Conservation (phyloP, 2,113 vertebrate species). For the Egretta garzetta region DNA sequence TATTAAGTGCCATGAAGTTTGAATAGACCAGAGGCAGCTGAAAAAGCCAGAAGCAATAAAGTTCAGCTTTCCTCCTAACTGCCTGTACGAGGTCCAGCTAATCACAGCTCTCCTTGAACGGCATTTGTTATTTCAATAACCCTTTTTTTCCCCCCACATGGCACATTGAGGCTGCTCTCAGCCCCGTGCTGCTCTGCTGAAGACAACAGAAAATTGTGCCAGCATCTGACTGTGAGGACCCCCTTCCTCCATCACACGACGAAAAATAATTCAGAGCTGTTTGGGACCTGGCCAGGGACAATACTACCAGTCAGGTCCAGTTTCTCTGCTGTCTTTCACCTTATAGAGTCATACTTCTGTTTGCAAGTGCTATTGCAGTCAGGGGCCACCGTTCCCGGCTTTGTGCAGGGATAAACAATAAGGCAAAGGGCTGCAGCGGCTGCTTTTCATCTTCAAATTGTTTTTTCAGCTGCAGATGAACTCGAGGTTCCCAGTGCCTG, state of each 20-base stretch:
- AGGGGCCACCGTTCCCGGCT: not conserved
- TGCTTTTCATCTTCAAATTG: not conserved
- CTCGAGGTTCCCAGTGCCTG: not conserved
- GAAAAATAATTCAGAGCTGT: not conserved
- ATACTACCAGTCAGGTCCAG: not conserved
- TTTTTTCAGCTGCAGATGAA: not conserved
- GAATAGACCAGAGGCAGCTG: not conserved
- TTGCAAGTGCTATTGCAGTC: not conserved
- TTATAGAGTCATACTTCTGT: not conserved
- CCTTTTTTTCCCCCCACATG: not conserved
- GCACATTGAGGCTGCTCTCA: not conserved
- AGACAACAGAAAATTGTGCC: not conserved
- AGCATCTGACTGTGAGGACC: not conserved
- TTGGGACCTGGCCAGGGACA: not conserved
- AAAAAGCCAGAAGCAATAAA: not conserved
- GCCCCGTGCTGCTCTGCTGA: not conserved
- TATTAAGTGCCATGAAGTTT: not conserved
- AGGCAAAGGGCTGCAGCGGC: not conserved
- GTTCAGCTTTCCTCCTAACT: not conserved
- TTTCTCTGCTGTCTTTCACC: not conserved
- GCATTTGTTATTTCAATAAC: not conserved
- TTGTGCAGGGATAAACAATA: not conserved
- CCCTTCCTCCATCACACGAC: fast-evolving
- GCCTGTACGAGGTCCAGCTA: not conserved
- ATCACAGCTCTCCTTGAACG: not conserved